Evolutionary conservation across 2,113 vertebrate genomes (phyloP), one percentile per base, ranked within the genome.

Genomic region (Lepisosteus oculatus): DNA sequence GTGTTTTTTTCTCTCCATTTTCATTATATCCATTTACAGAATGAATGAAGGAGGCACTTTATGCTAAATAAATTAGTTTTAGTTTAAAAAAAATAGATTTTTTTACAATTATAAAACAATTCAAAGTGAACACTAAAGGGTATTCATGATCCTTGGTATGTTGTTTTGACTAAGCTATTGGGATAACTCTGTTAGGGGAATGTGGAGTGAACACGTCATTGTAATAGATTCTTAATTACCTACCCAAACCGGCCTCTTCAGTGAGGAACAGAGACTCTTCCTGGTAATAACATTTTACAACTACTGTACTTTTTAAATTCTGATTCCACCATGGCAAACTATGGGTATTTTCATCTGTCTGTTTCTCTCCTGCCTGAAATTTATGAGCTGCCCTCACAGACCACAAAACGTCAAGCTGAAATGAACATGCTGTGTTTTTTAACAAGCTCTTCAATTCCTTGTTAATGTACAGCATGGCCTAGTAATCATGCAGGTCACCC

Each of bases 381-480:
- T 59, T 71, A 75, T 13, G 64, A 67, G 64, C 15, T 44, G 64
- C 55, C n/a, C 17, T 70, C 45, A n/a, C 41, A 61, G 47, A 51
- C 51, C 47, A 47, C 11, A 72, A 67, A 68, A 63, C 54, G 6
- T 17, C 41, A 3, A 8, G 61, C 65, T 63, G 56, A 59, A 59
- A 59, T n/a, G 8, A 12, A n/a, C 56, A 59, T 11, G 56, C 56
- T 59, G 56, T 59, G 13, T 63, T 43, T 51, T 55, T 5, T 74
- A 74, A 57, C 44, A 41, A 65, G 67, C 42, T 76, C 45, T 29
- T 4, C 72, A 55, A 62, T 65, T 42, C 66, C 71, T 74, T 29
- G 41, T 55, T 42, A 54, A 69, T 63, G 51, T 41, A 41, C 67
- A 44, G 29, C 29, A 65, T 44, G 62, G 69, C 9, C 43, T 51